Percentiles rank a stretch among this genome's conserved stretches.
These are phyloP conservation scores for Paedocypris sp. DNA, from an alignment of 2,113 vertebrate genomes.

Conservation along the genomic window DNA sequence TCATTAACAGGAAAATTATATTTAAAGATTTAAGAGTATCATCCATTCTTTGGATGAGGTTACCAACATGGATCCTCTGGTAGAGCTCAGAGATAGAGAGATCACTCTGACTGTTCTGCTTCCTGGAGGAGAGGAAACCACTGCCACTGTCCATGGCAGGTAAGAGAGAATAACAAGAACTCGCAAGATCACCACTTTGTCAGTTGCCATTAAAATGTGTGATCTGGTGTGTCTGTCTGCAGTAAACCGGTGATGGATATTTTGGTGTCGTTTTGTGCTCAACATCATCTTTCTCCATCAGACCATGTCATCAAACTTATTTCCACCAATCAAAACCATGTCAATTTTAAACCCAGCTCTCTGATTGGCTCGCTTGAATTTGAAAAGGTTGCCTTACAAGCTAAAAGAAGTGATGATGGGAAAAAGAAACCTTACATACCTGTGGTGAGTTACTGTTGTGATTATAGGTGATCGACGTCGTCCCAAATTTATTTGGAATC, in stretches of 20 bases:
- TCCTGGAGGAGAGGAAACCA: constrained; percentile 71
- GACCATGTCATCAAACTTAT: constrained; percentile 77
- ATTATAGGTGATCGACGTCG: too few species aligned
- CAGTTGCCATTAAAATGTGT: neutral
- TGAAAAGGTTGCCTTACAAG: constrained; percentile 77
- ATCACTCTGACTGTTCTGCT: constrained; percentile 71
- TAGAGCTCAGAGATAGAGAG: constrained; percentile 64
- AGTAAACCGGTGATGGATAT: constrained; percentile 94
- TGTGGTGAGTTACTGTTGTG: constrained; percentile 77
- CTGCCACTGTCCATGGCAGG: constrained; percentile 74
- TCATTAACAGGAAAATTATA: too few species aligned
- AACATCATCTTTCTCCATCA: constrained; percentile 82
- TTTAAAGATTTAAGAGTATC: too few species aligned
- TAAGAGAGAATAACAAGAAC: constrained; percentile 28
- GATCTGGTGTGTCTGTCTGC: constrained; percentile 22
- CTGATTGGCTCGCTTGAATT: constrained; percentile 82
- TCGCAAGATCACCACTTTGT: neutral
- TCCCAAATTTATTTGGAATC: too few species aligned
- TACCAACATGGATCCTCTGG: constrained; percentile 68
- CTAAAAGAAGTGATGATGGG: constrained; percentile 67
- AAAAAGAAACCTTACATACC: constrained; percentile 73
- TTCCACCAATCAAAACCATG: constrained; percentile 70
- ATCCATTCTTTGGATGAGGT: too few species aligned
- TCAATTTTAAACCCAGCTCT: constrained; percentile 85
- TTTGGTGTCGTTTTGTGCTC: constrained; percentile 79